Evolutionary conservation across 35 echinoderm and acorn worm species (phyloP).

Genomic region (Ophioderma brevispina): DNA sequence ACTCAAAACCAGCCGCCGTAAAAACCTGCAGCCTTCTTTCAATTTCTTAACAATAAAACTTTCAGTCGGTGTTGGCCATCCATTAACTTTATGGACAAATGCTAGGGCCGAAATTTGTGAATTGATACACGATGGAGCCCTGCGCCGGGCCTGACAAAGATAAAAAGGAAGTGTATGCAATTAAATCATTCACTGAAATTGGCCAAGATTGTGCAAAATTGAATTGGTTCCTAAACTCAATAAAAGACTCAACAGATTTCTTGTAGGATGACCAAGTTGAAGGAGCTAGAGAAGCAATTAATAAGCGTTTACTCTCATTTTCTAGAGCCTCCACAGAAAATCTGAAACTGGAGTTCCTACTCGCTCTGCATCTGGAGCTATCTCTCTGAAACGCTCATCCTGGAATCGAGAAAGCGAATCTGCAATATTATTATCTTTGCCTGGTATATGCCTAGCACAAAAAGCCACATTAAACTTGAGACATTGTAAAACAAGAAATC

Average conservation of each 20-base stretch:
- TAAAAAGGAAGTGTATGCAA: not conserved
- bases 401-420: not conserved
- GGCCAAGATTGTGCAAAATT: not conserved
- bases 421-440: not conserved
- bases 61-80: not conserved
- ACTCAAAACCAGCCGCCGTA: not conserved
- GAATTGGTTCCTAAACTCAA: not conserved
- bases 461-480: not conserved
- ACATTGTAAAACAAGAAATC: slow-evolving; percentile 7
- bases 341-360: not conserved
- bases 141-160: not conserved
- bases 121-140: not conserved
- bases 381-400: not conserved
- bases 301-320: not conserved
- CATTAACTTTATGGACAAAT: not conserved
- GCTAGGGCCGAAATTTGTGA: not conserved
- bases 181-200: not conserved
- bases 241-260: not conserved
- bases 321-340: not conserved
- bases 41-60: not conserved
- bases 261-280: not conserved
- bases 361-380: not conserved
- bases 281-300: not conserved
- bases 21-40: not conserved
- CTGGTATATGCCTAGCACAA: not conserved